Percentiles rank a stretch among this genome's conserved stretches.
Evolutionary conservation across 53 echinoderm and acorn worm genomes (phyloP).

Genomic region (Actinopyga echinites): DNA sequence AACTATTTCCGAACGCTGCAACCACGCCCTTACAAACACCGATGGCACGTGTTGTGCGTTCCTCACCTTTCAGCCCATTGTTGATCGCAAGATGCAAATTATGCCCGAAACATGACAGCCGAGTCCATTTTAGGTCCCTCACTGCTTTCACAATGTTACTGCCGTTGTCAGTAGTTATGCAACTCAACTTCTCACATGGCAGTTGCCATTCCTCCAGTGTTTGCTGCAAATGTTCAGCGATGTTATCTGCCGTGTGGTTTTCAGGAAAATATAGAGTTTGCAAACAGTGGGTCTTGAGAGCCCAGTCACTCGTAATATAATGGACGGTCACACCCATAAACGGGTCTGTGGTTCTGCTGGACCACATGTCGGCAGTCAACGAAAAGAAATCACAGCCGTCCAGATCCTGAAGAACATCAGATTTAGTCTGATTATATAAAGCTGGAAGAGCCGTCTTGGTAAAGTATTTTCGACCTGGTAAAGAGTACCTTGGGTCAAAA

Average conservation of each 20-base stretch:
- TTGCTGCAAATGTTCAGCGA: background rate
- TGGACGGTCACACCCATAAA: background rate
- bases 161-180: background rate
- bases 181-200: background rate
- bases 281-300: background rate
- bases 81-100: background rate
- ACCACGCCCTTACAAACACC: too few relatives aligned
- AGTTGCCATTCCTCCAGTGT: background rate
- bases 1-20: too few relatives aligned
- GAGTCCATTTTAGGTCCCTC: background rate
- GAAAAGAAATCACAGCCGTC: background rate
- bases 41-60: background rate
- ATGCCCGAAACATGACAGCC: background rate
- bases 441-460: background rate
- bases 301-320: background rate
- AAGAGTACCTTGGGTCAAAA: background rate
- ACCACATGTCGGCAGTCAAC: background rate
- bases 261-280: background rate
- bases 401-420: background rate
- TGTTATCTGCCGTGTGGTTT: background rate
- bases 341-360: background rate
- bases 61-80: background rate
- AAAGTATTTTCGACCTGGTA: background rate
- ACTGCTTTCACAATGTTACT: background rate
- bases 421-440: background rate